Percentiles rank a stretch among this genome's conserved stretches.
Conservation (phyloP, 2,797 vertebrate genomes). For the Enoplosus armatus region DNA sequence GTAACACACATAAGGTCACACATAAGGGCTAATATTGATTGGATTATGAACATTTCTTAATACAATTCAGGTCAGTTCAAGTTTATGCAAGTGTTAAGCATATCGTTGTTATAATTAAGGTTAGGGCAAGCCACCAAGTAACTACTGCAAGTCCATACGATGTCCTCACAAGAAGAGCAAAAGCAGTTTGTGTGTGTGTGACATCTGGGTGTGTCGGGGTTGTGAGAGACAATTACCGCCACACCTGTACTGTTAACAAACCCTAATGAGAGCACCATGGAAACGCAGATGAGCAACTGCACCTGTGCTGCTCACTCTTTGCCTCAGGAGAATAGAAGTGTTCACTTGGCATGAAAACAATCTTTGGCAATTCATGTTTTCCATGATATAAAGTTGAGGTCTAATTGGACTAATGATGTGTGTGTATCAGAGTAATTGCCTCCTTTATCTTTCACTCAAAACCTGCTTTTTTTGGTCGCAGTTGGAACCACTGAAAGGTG, state of each 20-base stretch:
- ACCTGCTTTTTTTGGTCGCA: constrained; percentile 34
- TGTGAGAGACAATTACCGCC: constrained; percentile 74
- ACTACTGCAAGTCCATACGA: neutral
- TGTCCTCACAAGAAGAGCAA: constrained; percentile 23
- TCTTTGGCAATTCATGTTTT: constrained; percentile 63
- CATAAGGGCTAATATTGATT: neutral
- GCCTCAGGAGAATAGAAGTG: constrained; percentile 56
- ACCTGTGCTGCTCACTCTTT: constrained; percentile 71
- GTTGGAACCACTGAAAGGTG: constrained; percentile 45
- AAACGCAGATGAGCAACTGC: constrained; percentile 77
- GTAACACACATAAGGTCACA: neutral
- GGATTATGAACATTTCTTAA: neutral
- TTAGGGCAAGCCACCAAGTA: constrained; percentile 7
- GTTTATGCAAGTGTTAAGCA: neutral
- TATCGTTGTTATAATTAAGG: constrained; percentile 15
- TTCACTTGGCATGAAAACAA: constrained; percentile 67
- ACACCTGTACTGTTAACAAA: constrained; percentile 84
- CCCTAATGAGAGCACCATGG: constrained; percentile 80
- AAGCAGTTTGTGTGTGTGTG: constrained; percentile 25
- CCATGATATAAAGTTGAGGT: constrained; percentile 53
- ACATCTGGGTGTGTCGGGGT: constrained; percentile 59
- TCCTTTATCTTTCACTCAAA: constrained; percentile 67
- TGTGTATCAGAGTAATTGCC: constrained; percentile 65
- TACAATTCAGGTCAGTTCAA: neutral
- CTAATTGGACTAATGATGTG: constrained; percentile 72